Percentiles rank a stretch among this genome's conserved stretches.
These are phyloP conservation scores for Necrosyrtes monachus DNA, from an alignment of 2,797 vertebrate species.

Conservation along the genomic window DNA sequence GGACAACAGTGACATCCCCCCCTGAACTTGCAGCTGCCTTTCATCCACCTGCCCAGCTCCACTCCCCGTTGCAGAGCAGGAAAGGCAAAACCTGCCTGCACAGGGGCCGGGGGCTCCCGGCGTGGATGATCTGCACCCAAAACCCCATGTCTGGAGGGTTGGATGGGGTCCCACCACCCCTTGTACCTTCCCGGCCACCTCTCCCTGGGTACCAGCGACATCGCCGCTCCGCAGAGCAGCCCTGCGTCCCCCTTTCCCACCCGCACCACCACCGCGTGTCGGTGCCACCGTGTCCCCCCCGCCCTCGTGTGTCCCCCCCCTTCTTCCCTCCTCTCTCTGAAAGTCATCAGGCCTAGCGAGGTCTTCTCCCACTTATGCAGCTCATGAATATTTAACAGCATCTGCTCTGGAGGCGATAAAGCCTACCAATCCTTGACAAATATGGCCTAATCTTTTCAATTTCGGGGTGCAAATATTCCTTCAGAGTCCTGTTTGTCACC, in stretches of 20 bases:
- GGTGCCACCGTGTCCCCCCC: not conserved
- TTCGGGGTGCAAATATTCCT: slow-evolving; percentile 99
- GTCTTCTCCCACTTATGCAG: slow-evolving; percentile 81
- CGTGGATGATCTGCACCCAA: not conserved
- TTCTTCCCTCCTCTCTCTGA: slow-evolving; percentile 71
- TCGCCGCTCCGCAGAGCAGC: not conserved
- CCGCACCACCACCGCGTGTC: not conserved
- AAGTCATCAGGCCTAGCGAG: slow-evolving; percentile 78
- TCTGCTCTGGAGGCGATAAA: slow-evolving; percentile 91
- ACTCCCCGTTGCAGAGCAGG: rapidly evolving
- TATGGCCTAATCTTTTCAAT: slow-evolving; percentile 99
- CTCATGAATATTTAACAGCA: slow-evolving; percentile 99
- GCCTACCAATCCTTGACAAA: slow-evolving; percentile 99
- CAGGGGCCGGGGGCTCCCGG: rapidly evolving
- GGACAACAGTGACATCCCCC: not conserved
- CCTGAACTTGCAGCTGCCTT: not conserved
- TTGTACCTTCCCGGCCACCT: not conserved
- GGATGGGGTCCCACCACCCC: not conserved
- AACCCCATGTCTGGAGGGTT: rapidly evolving
- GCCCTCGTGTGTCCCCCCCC: not conserved
- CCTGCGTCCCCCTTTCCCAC: slow-evolving; percentile 21
- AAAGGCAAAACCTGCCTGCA: not conserved
- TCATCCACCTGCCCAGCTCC: not conserved
- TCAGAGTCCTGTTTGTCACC: slow-evolving; percentile 99
- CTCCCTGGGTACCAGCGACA: not conserved